Conservation (phyloP, 2,113 vertebrate genomes). For the Syrmaticus mikado region DNA sequence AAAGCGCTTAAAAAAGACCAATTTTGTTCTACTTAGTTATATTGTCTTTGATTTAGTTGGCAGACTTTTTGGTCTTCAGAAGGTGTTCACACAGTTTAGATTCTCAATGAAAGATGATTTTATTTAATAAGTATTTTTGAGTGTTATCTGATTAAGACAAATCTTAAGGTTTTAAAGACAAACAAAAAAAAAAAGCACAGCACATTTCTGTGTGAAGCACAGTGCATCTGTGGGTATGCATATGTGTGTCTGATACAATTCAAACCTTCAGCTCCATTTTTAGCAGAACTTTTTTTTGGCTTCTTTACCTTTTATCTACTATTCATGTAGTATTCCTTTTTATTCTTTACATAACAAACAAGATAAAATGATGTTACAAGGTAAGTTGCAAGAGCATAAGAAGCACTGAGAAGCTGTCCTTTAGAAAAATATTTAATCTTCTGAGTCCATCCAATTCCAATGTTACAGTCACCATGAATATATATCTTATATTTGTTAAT, state of each 20-base stretch:
- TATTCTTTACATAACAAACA: background rate
- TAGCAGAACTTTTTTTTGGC: background rate
- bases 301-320: background rate
- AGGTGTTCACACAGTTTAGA: accelerated
- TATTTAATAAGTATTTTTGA: background rate
- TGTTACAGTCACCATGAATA: accelerated
- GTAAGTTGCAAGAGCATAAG: background rate
- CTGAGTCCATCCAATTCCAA: background rate
- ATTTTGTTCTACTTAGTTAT: background rate
- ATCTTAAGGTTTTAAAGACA: background rate
- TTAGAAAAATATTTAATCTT: background rate
- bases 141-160: background rate
- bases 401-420: background rate
- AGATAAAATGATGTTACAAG: background rate
- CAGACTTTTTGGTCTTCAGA: background rate
- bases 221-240: too few relatives aligned
- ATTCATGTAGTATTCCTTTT: background rate
- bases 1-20: background rate
- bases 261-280: background rate
- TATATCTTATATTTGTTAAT: background rate
- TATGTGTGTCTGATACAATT: accelerated
- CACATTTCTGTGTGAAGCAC: background rate
- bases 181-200: too few relatives aligned
- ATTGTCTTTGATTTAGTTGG: background rate
- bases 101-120: background rate